Evolutionary conservation across 2,113 vertebrate genomes (phyloP), one percentile per base, ranked within the genome.

Genomic region (Paramisgurnus dabryanus): DNA sequence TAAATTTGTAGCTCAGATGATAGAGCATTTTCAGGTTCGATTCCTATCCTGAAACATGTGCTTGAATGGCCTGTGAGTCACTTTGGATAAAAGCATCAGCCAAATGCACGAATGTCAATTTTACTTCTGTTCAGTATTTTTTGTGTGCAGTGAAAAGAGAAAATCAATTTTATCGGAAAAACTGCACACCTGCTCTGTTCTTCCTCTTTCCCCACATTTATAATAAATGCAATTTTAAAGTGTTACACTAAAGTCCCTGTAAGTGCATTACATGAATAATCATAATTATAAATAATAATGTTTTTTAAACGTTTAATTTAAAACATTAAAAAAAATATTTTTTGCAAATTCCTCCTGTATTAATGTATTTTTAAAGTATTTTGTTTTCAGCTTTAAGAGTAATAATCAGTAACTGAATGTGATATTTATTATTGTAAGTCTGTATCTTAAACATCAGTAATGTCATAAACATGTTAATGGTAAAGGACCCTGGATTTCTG

Each of bases 401-500:
- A 17, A 27, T 8, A 9, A 5, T 34, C 22, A 39, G 22, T 53
- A 39, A 39, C 7, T 53, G n/a, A 68, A 70, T 53, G 15, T 53
- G 11, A 3, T 70, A 4, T 6, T 57, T 57, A 15, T 57, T 15
- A 15, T 5, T 50, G 22, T 49, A 13, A 5, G 39, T 12, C 8
- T 13, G 40, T 71, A 5, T 9, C 15, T 57, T 7, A 17, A 57
- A 6, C 12, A 34, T 15, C 22, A 15, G 45, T 11, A 6, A 55
- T 79, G 61, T 57, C 49, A 71, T 12, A 7, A 49, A 53, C 64
- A 82, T 70, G 27, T 57, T 57, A 0, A 64, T 11, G 73, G 61
- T 64, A 43, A 55, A 60, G 10, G 63, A 40, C 55, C 63, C 72
- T 34, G 2, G 22, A 74, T 66, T 58, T 77, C 63, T 78, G 72